These are phyloP conservation scores for Scomber scombrus DNA, from an alignment of 2,113 vertebrate genomes.

Conservation along the genomic window DNA sequence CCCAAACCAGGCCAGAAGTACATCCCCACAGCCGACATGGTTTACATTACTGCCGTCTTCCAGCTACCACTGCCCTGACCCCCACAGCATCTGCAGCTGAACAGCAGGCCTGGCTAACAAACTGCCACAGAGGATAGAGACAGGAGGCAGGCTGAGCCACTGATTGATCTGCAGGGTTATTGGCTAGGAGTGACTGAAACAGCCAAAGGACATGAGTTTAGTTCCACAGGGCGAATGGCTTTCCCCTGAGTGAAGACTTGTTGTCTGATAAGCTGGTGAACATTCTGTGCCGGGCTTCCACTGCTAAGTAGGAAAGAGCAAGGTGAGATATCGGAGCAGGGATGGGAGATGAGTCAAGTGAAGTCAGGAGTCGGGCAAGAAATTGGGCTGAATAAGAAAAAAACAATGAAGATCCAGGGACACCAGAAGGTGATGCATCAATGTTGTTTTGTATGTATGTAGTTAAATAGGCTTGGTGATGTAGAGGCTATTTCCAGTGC, in stretches of 20 bases:
- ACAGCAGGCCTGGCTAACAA: slow-evolving; percentile 73
- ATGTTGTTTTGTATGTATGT: not conserved
- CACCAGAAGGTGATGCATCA: not conserved
- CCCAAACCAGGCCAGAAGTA: slow-evolving; percentile 28
- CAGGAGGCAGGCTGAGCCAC: slow-evolving; percentile 59
- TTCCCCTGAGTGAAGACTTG: slow-evolving; percentile 60
- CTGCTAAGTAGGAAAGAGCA: slow-evolving; percentile 11
- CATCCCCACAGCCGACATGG: slow-evolving; percentile 7
- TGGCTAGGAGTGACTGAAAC: slow-evolving; percentile 72
- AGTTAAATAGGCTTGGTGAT: not conserved
- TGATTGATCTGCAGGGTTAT: slow-evolving; percentile 80
- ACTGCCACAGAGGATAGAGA: slow-evolving; percentile 67
- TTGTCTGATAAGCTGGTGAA: slow-evolving; percentile 69
- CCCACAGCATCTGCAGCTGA: slow-evolving; percentile 66
- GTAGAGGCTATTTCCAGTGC: too few species aligned
- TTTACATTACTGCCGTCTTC: slow-evolving; percentile 53
- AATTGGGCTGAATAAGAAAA: not conserved
- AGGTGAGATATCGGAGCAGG: slow-evolving; percentile 38
- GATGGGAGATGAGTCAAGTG: slow-evolving; percentile 7
- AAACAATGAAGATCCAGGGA: not conserved
- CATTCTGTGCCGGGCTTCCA: slow-evolving; percentile 50
- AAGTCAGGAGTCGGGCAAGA: not conserved
- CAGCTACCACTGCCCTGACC: slow-evolving; percentile 48
- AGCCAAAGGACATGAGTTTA: slow-evolving; percentile 66
- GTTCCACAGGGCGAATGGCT: slow-evolving; percentile 61